phyloP scores from a whole-genome alignment of 2,113 vertebrate species.

The Phalacrocorax brasilianus region DNA sequence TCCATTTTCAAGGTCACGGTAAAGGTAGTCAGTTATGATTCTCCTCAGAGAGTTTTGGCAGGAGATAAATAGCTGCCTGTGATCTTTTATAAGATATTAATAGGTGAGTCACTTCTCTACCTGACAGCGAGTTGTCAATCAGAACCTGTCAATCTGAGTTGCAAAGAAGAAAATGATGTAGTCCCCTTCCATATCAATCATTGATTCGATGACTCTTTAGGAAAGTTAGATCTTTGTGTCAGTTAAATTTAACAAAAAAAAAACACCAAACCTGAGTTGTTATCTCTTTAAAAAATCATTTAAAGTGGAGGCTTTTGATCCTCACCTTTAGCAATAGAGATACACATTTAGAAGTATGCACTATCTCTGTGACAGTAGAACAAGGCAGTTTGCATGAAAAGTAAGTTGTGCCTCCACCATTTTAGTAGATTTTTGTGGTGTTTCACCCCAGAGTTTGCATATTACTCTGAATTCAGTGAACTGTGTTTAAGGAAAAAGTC shows the following conservation, averaged over 20 bases:
- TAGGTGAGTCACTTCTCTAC: neutral
- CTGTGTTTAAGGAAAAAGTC: neutral
- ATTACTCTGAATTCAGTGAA: neutral
- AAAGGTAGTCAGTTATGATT: neutral
- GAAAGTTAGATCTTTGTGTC: neutral
- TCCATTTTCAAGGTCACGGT: conserved; percentile 41
- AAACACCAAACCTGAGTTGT: neutral
- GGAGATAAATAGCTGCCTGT: neutral
- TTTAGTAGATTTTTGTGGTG: neutral
- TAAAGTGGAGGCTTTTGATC: neutral
- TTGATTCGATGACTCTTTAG: neutral
- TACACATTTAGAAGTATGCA: neutral
- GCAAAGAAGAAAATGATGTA: neutral
- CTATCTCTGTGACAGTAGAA: neutral
- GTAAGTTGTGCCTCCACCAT: neutral
- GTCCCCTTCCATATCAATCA: neutral
- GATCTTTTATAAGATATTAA: conserved; percentile 11
- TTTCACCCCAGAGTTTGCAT: neutral
- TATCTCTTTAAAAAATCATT: neutral
- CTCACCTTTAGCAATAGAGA: neutral
- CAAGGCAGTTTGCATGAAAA: neutral
- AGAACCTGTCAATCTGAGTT: neutral
- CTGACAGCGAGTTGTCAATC: conserved; percentile 9
- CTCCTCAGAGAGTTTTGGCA: neutral
- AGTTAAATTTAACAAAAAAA: neutral